A percentile compares a stretch with the other conserved stretches of the same genome.
Conservation (phyloP, 2,888 invertebrate genomes). For the Dynastes tityus region DNA sequence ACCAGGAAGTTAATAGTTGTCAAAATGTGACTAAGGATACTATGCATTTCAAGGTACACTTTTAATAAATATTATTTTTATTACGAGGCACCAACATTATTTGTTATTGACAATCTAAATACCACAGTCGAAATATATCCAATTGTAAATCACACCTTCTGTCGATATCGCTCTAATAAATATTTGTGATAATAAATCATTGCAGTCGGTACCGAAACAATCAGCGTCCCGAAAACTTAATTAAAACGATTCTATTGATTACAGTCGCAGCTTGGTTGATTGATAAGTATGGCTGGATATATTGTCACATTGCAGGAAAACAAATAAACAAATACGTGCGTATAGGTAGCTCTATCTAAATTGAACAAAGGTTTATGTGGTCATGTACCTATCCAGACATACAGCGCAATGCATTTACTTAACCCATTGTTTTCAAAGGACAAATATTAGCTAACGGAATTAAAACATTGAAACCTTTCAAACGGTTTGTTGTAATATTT, state of each 20-base stretch:
- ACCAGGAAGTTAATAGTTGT: too few species aligned
- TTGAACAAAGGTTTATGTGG: too few species aligned
- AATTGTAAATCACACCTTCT: neutral
- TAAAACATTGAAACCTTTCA: neutral
- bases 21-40: too few species aligned
- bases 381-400: too few species aligned
- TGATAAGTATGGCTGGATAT: neutral
- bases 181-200: neutral
- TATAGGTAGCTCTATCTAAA: neutral
- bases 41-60: too few species aligned
- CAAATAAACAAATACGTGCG: slow-evolving; percentile 10
- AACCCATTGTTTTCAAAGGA: neutral
- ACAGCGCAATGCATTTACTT: neutral
- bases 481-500: too few species aligned
- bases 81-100: too few species aligned
- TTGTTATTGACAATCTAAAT: too few species aligned
- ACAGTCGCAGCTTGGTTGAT: neutral
- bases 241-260: slow-evolving; percentile 6
- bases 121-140: too few species aligned
- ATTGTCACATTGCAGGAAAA: neutral
- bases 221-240: slow-evolving; percentile 7
- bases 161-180: neutral
- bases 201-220: neutral
- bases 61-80: too few species aligned
- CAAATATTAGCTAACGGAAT: neutral